Percentiles rank a stretch among this genome's conserved stretches.
phyloP scores from a whole-genome alignment of 2,113 vertebrate species.

The Notothenia coriiceps region DNA sequence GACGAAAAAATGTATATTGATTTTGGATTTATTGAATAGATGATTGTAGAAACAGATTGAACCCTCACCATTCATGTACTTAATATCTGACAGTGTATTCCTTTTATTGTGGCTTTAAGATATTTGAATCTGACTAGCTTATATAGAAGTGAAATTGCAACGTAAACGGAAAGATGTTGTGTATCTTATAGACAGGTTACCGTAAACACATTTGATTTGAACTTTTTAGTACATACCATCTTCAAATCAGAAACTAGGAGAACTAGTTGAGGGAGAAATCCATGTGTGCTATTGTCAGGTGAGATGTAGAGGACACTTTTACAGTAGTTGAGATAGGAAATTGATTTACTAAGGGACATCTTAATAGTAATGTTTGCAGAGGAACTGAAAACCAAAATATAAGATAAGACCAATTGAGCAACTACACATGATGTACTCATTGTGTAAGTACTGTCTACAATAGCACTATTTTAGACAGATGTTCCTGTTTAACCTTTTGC shows the following conservation, averaged over 20 bases:
- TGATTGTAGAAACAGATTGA: neutral
- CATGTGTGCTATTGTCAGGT: neutral
- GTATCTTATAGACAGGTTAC: neutral
- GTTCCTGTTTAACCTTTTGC: too few species aligned
- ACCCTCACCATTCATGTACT: too few species aligned
- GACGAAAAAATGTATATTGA: neutral
- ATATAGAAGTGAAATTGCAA: constrained; percentile 22
- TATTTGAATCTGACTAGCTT: neutral
- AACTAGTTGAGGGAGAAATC: neutral
- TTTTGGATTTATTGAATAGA: neutral
- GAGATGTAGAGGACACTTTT: neutral
- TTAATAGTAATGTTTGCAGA: neutral
- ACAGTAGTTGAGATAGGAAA: neutral
- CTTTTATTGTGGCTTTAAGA: constrained; percentile 10
- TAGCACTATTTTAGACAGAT: neutral
- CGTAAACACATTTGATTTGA: neutral
- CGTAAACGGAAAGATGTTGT: neutral
- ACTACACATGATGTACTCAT: too few species aligned
- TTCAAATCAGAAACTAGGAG: neutral
- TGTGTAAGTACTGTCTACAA: too few species aligned
- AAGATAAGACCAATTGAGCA: too few species aligned
- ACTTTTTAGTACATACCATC: neutral
- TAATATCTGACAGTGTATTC: neutral
- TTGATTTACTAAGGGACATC: too few species aligned
- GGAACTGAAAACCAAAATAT: too few species aligned